Conservation (phyloP, 1,140 invertebrate genomes). For the Mactra quadrangularis region DNA sequence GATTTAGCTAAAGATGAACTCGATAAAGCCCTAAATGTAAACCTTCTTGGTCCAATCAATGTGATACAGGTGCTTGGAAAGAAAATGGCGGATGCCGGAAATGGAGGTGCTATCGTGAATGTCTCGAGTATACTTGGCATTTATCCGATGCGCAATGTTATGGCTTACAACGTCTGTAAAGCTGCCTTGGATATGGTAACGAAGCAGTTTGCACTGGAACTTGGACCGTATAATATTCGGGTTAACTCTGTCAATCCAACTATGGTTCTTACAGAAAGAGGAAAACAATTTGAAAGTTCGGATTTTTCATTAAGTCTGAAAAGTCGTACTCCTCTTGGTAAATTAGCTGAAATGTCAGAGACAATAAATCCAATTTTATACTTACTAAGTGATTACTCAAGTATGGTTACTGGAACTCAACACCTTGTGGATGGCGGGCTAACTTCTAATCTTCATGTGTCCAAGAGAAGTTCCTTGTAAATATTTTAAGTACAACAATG, state of each 20-base stretch:
- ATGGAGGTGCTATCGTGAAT: constrained; percentile 92
- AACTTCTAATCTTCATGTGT: too few relatives aligned
- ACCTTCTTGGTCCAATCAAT: constrained; percentile 93
- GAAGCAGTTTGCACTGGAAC: constrained; percentile 91
- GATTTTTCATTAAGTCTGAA: constrained; percentile 85
- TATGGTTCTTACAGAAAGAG: constrained; percentile 93
- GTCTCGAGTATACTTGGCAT: constrained; percentile 90
- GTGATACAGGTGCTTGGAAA: constrained; percentile 88
- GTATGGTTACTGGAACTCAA: constrained; percentile 90
- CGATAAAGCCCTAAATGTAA: constrained; percentile 89
- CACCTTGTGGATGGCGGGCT: constrained; percentile 92
- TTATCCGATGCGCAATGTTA: constrained; percentile 89
- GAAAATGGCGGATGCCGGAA: constrained; percentile 87
- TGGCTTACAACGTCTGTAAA: constrained; percentile 88
- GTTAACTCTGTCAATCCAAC: constrained; percentile 94
- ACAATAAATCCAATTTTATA: constrained; percentile 92
- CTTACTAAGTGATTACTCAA: constrained; percentile 91
- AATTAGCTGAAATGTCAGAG: constrained; percentile 80
- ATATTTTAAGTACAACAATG: too few relatives aligned
- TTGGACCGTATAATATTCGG: constrained; percentile 92
- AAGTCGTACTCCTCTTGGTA: constrained; percentile 90
- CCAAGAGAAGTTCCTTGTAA: background rate
- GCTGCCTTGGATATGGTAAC: constrained; percentile 86
- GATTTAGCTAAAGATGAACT: constrained; percentile 87
- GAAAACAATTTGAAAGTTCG: constrained; percentile 87